These are phyloP conservation scores for Porites lobata DNA, from an alignment of 92 coral and sea anemone genomes.

Conservation along the genomic window DNA sequence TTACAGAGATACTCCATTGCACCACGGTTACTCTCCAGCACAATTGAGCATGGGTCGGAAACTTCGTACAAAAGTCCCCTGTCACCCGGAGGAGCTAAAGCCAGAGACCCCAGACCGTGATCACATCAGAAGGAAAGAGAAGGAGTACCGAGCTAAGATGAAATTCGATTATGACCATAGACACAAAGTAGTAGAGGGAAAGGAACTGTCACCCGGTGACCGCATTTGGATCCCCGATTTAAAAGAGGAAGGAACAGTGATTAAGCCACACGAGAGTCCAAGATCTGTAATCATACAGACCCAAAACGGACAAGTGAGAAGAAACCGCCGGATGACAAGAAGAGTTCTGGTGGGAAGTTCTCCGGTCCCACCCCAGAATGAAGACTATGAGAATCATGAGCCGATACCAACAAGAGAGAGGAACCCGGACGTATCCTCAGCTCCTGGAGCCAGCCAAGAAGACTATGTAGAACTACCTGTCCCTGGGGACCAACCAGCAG, in stretches of 20 bases:
- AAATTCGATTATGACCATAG: constrained; percentile 47
- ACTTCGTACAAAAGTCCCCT: constrained; percentile 38
- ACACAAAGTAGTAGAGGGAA: constrained; percentile 47
- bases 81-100: constrained; percentile 32
- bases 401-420: background rate
- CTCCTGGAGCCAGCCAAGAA: constrained; percentile 21
- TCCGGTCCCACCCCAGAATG: constrained; percentile 9
- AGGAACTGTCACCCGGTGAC: constrained; percentile 40
- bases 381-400: background rate
- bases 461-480: constrained; percentile 9
- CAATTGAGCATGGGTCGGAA: constrained; percentile 49
- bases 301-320: constrained; percentile 55
- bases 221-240: constrained; percentile 64
- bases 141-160: constrained; percentile 36
- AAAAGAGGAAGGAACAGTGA: constrained; percentile 41
- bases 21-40: constrained; percentile 49
- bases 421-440: background rate
- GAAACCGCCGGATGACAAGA: constrained; percentile 53
- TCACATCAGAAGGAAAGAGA: constrained; percentile 26
- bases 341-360: constrained; percentile 22
- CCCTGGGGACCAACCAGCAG: background rate
- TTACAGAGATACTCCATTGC: too few species aligned
- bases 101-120: constrained; percentile 39
- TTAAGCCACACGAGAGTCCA: constrained; percentile 46
- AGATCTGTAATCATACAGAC: constrained; percentile 60